phyloP scores from a whole-genome alignment of 2,797 vertebrate genomes.

The Pterois miles region DNA sequence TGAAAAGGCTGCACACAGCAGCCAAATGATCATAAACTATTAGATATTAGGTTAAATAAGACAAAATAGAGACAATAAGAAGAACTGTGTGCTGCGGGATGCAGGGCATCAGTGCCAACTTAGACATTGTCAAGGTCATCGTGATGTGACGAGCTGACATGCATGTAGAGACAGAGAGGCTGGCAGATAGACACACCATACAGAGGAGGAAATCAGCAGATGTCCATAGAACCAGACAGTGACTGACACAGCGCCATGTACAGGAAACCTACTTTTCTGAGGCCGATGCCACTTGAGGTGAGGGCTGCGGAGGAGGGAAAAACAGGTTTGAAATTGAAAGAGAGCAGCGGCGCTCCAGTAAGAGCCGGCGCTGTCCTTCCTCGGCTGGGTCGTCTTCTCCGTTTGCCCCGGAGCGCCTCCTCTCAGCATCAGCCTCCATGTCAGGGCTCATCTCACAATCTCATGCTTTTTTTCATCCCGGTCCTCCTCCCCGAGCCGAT shows the following conservation, averaged over 20 bases:
- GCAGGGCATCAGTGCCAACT: neutral
- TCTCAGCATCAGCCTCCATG: conserved; percentile 57
- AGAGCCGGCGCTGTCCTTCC: conserved; percentile 33
- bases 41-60: neutral
- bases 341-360: conserved; percentile 23
- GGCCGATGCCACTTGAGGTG: conserved; percentile 15
- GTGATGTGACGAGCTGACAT: conserved; percentile 12
- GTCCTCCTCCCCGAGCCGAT: neutral
- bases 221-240: conserved; percentile 6
- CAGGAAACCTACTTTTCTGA: conserved; percentile 23
- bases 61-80: neutral
- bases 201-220: conserved; percentile 16
- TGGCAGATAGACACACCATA: conserved; percentile 15
- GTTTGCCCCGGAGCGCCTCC: conserved; percentile 54
- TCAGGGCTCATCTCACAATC: conserved; percentile 59
- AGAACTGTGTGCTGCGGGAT: neutral
- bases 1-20: neutral
- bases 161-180: neutral
- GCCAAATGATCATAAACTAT: neutral
- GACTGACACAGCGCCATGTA: conserved; percentile 2
- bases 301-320: neutral
- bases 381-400: conserved; percentile 41
- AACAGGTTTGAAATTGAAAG: conserved; percentile 27
- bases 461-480: conserved; percentile 42
- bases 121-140: neutral